These are phyloP conservation scores for Hydra vulgaris DNA, from an alignment of 30 jellyfish, hydroid and myxozoan species.

Conservation along the genomic window DNA sequence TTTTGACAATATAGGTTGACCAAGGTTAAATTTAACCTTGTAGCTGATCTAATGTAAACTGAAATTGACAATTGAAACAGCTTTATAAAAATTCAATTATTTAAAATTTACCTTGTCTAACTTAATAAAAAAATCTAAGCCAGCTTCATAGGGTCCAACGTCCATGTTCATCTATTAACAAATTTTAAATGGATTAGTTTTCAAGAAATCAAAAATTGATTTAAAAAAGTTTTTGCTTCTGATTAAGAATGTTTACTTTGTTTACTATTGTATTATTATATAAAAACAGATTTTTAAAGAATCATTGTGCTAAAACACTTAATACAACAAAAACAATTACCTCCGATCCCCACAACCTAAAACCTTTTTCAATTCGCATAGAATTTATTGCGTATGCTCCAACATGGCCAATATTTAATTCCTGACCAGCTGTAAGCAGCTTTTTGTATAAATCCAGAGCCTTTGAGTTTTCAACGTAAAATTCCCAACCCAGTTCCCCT, in stretches of 20 bases:
- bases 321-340: slow-evolving; percentile 19
- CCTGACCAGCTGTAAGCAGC: slow-evolving; percentile 69
- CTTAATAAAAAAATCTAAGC: slow-evolving; percentile 85
- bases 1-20: too few relatives aligned
- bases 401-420: slow-evolving; percentile 74
- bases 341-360: slow-evolving; percentile 99
- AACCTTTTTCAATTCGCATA: slow-evolving; percentile 83
- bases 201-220: neutral
- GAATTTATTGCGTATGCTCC: slow-evolving; percentile 93
- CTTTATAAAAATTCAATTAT: too few relatives aligned
- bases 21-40: too few relatives aligned
- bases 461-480: slow-evolving; percentile 69
- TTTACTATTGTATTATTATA: neutral
- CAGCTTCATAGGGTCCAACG: slow-evolving; percentile 95
- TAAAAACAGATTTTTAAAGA: neutral
- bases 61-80: too few relatives aligned
- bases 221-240: neutral
- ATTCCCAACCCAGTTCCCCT: slow-evolving; percentile 99
- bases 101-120: slow-evolving; percentile 86
- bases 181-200: neutral
- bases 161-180: slow-evolving; percentile 85
- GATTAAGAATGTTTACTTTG: neutral
- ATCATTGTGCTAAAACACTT: neutral
- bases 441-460: slow-evolving; percentile 64
- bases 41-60: too few relatives aligned